Conservation (phyloP, 2,113 vertebrate species). For the Silurus meridionalis region DNA sequence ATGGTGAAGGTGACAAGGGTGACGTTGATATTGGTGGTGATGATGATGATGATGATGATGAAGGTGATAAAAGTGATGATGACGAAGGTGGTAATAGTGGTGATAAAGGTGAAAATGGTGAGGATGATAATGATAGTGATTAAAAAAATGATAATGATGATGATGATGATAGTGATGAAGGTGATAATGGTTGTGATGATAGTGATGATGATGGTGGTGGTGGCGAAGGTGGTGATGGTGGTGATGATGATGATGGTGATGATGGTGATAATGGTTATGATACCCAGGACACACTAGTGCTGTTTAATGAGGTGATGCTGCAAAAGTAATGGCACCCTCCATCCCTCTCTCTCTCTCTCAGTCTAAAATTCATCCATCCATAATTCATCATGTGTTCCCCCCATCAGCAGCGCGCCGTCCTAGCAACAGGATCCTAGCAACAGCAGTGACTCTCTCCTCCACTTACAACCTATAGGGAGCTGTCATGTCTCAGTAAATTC, state of each 20-base stretch:
- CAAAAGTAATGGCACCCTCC: neutral
- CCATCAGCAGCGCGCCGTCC: slow-evolving; percentile 75
- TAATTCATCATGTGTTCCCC: slow-evolving; percentile 89
- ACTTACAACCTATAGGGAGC: slow-evolving; percentile 72
- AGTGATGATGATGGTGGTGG: neutral
- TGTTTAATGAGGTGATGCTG: neutral
- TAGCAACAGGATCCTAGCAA: slow-evolving; percentile 95
- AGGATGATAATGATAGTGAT: too few species aligned
- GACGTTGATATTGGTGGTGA: too few species aligned
- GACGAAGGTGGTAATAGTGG: too few species aligned
- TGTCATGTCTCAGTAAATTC: slow-evolving; percentile 63
- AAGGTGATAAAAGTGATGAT: too few species aligned
- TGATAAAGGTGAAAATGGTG: too few species aligned
- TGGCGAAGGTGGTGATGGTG: neutral
- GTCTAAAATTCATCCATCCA: slow-evolving; percentile 82
- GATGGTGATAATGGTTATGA: neutral
- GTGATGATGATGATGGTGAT: too few species aligned
- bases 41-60: too few species aligned
- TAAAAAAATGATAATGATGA: too few species aligned
- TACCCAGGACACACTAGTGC: too few species aligned
- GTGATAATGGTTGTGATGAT: neutral
- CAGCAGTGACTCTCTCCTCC: slow-evolving; percentile 65
- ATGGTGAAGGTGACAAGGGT: too few species aligned
- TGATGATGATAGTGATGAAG: too few species aligned
- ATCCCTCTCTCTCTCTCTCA: neutral